These are phyloP conservation scores for Terrapene triunguis DNA, from an alignment of 2,113 vertebrate genomes.

Conservation along the genomic window DNA sequence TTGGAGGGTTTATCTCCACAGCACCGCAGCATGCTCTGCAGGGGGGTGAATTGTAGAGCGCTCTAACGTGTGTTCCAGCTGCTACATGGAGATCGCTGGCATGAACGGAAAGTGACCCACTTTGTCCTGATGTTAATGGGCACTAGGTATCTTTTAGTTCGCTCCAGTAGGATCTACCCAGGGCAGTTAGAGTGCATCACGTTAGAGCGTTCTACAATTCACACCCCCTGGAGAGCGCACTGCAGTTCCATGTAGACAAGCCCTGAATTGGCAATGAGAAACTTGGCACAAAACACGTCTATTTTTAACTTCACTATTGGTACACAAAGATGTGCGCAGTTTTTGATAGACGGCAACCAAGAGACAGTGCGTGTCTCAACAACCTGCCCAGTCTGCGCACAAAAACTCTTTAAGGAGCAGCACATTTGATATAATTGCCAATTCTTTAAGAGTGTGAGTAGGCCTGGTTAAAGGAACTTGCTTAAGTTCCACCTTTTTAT, in stretches of 20 bases:
- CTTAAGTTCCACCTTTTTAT: neutral
- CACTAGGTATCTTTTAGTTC: neutral
- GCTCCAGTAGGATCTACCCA: neutral
- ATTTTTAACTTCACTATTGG: neutral
- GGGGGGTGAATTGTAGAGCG: too few relatives aligned
- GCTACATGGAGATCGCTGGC: too few relatives aligned
- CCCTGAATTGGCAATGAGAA: neutral
- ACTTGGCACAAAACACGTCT: neutral
- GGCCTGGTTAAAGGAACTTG: neutral
- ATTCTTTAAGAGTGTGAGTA: neutral
- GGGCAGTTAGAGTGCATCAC: neutral
- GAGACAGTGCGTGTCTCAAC: neutral
- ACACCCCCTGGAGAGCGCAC: neutral
- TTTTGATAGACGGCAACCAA: neutral
- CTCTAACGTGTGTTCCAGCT: too few relatives aligned
- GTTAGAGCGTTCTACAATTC: neutral
- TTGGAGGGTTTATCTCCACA: neutral
- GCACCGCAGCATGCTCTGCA: too few relatives aligned
- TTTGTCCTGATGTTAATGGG: too few relatives aligned
- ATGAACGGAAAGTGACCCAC: too few relatives aligned
- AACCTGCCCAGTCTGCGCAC: neutral
- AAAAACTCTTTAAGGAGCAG: neutral
- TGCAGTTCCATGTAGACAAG: neutral
- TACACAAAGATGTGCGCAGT: neutral
- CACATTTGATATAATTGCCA: neutral